Percentiles rank a stretch among this genome's conserved stretches.
Conservation (phyloP, 2,888 invertebrate species). For the Mythimna ferrago region DNA sequence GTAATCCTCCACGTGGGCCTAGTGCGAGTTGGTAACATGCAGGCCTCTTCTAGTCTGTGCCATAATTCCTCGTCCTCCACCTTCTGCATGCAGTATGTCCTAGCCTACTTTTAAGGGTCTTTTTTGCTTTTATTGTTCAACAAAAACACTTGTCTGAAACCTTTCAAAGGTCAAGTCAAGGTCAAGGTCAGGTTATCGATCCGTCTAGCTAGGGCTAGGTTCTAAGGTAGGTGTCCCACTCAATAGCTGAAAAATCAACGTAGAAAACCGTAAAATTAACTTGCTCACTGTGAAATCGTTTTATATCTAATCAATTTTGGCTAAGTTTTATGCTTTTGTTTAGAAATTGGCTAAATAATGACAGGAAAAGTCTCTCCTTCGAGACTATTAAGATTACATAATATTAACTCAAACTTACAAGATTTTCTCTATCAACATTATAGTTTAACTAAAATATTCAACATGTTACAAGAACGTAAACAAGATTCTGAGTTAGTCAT, state of each 20-base stretch:
- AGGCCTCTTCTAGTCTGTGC: background rate
- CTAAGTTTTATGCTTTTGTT: background rate
- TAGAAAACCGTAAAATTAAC: background rate
- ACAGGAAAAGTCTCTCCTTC: background rate
- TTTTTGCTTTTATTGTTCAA: too few relatives aligned
- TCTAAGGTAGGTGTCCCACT: background rate
- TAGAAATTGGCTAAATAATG: background rate
- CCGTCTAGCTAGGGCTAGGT: too few relatives aligned
- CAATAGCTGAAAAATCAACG: background rate
- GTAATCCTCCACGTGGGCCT: too few relatives aligned
- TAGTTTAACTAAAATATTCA: slow-evolving; percentile 16
- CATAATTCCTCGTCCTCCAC: background rate
- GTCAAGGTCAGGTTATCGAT: too few relatives aligned
- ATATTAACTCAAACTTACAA: slow-evolving; percentile 7
- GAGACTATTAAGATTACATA: slow-evolving; percentile 2
- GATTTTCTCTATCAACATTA: background rate
- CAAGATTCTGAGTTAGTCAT: slow-evolving; percentile 56
- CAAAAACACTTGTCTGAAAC: too few relatives aligned
- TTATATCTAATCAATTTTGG: background rate
- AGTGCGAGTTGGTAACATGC: too few relatives aligned
- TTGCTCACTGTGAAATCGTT: too few relatives aligned
- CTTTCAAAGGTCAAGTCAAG: too few relatives aligned
- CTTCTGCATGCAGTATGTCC: background rate
- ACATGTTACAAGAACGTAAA: slow-evolving; percentile 46
- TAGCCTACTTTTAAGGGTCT: background rate